A percentile compares a stretch with the other conserved stretches of the same genome.
Conservation (phyloP, 2,888 invertebrate genomes). For the Linyphia triangularis region DNA sequence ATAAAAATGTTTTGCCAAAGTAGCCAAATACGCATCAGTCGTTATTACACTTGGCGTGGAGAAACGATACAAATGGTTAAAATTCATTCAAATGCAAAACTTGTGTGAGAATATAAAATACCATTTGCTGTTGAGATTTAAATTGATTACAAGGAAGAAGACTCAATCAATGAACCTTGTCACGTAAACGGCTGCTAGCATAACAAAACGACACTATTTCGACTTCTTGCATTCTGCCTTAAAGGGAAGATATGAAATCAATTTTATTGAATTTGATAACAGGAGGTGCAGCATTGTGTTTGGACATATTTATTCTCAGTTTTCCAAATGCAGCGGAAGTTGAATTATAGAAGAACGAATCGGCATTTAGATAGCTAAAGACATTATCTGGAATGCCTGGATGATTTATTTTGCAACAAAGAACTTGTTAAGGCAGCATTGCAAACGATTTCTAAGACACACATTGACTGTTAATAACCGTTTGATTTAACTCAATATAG, state of each 20-base stretch:
- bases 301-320: neutral
- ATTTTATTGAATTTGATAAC: constrained; percentile 12
- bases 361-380: neutral
- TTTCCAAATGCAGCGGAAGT: neutral
- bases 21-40: neutral
- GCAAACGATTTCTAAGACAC: neutral
- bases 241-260: neutral
- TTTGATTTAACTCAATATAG: no score
- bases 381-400: neutral
- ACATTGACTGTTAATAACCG: neutral
- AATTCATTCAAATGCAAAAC: constrained; percentile 1
- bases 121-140: constrained; percentile 11
- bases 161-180: constrained; percentile 15
- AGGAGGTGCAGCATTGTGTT: neutral
- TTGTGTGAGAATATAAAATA: constrained; percentile 24
- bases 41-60: neutral
- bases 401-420: neutral
- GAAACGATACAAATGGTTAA: neutral
- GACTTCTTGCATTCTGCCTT: constrained; percentile 23
- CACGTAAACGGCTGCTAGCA: constrained; percentile 14
- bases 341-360: neutral
- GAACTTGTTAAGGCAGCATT: neutral
- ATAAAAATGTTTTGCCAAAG: no score
- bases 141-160: constrained; percentile 28
- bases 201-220: constrained; percentile 28